phyloP scores from a whole-genome alignment of 1,140 invertebrate genomes.

The Drosophila ohnishii region DNA sequence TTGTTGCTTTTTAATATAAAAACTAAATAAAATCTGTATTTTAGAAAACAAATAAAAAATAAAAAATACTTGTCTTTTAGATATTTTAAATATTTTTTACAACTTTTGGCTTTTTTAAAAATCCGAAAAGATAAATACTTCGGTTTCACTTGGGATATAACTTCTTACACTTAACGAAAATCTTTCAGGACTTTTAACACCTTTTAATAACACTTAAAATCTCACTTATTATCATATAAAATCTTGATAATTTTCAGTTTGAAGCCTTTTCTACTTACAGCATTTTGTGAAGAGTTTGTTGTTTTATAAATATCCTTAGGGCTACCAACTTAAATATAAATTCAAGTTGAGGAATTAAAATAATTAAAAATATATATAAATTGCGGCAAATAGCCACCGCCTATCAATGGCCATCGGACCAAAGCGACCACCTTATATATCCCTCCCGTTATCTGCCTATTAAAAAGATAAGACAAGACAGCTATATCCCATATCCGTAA shows the following conservation, averaged over 20 bases:
- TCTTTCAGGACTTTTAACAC: not conserved
- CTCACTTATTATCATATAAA: not conserved
- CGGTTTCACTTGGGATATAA: not conserved
- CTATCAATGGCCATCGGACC: conserved; percentile 23
- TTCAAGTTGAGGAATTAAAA: conserved; percentile 8
- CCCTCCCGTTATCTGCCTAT: conserved; percentile 32
- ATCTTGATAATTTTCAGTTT: not conserved
- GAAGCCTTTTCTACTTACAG: conserved; percentile 41
- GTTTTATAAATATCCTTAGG: conserved; percentile 29
- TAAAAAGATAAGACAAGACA: conserved; percentile 26
- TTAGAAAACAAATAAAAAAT: too few species aligned
- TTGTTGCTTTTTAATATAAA: too few species aligned
- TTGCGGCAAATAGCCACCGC: not conserved
- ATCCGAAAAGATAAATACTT: not conserved
- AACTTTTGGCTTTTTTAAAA: not conserved
- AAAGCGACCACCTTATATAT: conserved; percentile 33
- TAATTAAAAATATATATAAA: not conserved
- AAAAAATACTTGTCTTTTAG: too few species aligned
- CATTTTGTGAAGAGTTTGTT: conserved; percentile 32
- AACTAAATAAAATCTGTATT: too few species aligned
- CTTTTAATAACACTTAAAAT: not conserved
- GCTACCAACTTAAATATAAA: conserved; percentile 23
- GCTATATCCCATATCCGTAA: not conserved
- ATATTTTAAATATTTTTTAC: not conserved
- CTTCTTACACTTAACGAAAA: not conserved